phyloP scores from a whole-genome alignment of 2,113 vertebrate species.

The Hiodon tergisus region DNA sequence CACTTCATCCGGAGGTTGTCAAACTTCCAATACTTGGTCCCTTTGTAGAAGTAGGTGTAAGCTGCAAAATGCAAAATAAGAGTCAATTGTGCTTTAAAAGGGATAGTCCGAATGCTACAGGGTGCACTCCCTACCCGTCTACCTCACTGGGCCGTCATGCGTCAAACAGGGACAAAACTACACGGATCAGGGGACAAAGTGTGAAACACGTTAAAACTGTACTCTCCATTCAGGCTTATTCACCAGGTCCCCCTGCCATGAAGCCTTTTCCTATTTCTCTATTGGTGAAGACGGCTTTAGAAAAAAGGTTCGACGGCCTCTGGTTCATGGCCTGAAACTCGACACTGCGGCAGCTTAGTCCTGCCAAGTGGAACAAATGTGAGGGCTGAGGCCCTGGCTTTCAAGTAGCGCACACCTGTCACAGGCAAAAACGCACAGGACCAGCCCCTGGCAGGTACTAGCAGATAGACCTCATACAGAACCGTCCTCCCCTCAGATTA shows the following conservation, averaged over 20 bases:
- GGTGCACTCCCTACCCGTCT: background rate
- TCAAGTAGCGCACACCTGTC: conserved; percentile 14
- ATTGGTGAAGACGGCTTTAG: background rate
- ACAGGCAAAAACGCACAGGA: background rate
- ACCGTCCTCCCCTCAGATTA: background rate
- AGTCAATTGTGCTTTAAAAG: background rate
- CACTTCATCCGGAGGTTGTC: conserved; percentile 91
- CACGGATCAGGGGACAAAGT: too few species aligned
- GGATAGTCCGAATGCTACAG: too few species aligned
- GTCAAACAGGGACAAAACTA: background rate
- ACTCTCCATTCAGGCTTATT: too few species aligned
- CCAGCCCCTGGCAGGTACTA: conserved; percentile 1
- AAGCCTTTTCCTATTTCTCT: too few species aligned
- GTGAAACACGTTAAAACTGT: too few species aligned
- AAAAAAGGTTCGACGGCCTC: background rate
- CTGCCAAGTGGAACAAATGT: conserved; percentile 13
- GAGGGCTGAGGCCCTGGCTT: background rate
- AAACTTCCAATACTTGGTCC: conserved; percentile 95
- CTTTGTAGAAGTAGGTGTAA: conserved; percentile 93
- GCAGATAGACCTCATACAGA: background rate
- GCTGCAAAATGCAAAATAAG: conserved; percentile 53
- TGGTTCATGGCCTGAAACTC: background rate
- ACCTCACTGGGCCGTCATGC: background rate
- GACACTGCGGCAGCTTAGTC: background rate
- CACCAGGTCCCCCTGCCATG: too few species aligned